These are phyloP conservation scores for Gari tellinella DNA, from an alignment of 2,888 invertebrate species.

Conservation along the genomic window DNA sequence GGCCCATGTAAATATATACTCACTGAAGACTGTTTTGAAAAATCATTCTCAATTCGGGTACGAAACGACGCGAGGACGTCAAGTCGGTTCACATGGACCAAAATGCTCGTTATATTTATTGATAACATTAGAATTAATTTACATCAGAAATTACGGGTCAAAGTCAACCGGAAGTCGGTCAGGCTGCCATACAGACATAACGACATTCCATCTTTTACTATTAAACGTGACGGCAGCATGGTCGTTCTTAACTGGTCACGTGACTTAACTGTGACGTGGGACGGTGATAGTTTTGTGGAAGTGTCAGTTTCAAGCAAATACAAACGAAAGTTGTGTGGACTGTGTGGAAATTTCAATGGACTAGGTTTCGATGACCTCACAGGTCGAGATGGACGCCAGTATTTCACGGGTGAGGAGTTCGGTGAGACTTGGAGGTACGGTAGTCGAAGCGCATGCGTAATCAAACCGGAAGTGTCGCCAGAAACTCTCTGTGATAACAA, in stretches of 20 bases:
- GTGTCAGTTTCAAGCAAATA: slow-evolving; percentile 90
- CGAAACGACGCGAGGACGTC: slow-evolving; percentile 94
- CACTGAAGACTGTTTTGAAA: slow-evolving; percentile 90
- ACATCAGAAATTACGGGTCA: slow-evolving; percentile 93
- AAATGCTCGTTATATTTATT: slow-evolving; percentile 89
- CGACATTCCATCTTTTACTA: slow-evolving; percentile 79
- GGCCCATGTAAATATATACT: slow-evolving; percentile 94
- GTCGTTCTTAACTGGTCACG: slow-evolving; percentile 84
- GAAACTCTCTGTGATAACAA: slow-evolving; percentile 73
- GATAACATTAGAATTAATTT: slow-evolving; percentile 86
- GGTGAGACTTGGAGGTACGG: slow-evolving; percentile 97
- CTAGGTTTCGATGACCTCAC: slow-evolving; percentile 92
- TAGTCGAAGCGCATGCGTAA: slow-evolving; percentile 86
- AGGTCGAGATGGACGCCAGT: slow-evolving; percentile 84
- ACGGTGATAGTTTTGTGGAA: slow-evolving; percentile 96
- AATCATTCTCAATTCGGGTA: slow-evolving; percentile 93
- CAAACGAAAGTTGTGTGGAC: slow-evolving; percentile 92
- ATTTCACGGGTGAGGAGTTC: slow-evolving; percentile 89
- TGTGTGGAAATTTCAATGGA: slow-evolving; percentile 98
- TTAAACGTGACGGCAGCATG: slow-evolving; percentile 86
- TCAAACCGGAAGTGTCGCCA: slow-evolving; percentile 61
- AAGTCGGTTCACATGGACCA: slow-evolving; percentile 94
- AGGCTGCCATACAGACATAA: slow-evolving; percentile 88
- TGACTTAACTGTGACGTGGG: slow-evolving; percentile 95
- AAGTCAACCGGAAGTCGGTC: slow-evolving; percentile 91